Evolutionary conservation across 2,113 vertebrate genomes (phyloP).

Genomic region (Connochaetes taurinus): DNA sequence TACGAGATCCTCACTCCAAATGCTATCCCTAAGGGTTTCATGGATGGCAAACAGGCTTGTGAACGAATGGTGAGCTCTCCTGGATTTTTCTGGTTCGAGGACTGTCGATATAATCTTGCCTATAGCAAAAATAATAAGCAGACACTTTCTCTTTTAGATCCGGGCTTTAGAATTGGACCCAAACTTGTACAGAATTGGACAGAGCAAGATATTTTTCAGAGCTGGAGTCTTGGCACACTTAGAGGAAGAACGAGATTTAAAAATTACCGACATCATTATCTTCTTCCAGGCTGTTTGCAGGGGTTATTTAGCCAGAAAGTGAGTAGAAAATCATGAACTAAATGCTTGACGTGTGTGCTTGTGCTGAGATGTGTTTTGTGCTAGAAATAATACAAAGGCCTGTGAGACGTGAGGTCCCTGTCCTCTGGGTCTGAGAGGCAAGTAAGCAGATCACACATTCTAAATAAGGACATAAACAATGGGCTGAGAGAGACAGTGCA

Average conservation of each 20-base stretch:
- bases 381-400: not conserved
- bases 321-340: constrained; percentile 54
- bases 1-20: constrained; percentile 99
- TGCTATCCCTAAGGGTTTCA: constrained; percentile 97
- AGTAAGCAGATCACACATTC: not conserved
- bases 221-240: constrained; percentile 96
- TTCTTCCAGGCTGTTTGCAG: constrained; percentile 98
- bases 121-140: not conserved
- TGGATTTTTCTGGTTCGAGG: not conserved
- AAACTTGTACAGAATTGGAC: constrained; percentile 97
- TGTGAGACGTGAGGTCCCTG: fast-evolving
- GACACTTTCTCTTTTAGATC: constrained; percentile 82
- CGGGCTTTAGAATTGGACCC: constrained; percentile 94
- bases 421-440: not conserved
- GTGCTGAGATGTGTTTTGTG: not conserved
- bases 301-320: constrained; percentile 97
- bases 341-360: not conserved
- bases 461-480: not conserved
- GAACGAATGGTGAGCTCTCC: constrained; percentile 90
- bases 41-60: constrained; percentile 99
- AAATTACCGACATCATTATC: constrained; percentile 98
- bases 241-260: constrained; percentile 96
- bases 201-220: constrained; percentile 99
- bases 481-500: not conserved
- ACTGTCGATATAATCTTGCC: not conserved